phyloP scores from a whole-genome alignment of 2,888 invertebrate genomes.

The Lamellibrachia columna region DNA sequence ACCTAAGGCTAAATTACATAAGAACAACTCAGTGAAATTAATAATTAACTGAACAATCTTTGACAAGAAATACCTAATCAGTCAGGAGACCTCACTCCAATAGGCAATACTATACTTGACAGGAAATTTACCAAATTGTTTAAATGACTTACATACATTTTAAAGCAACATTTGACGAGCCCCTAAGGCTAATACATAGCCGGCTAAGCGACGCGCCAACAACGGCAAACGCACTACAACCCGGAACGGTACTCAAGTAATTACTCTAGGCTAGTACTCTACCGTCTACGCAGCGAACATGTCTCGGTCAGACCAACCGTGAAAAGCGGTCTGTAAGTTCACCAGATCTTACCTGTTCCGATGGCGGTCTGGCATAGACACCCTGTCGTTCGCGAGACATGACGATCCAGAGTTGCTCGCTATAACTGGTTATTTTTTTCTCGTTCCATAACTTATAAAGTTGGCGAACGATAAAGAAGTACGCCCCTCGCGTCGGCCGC shows the following conservation, averaged over 20 bases:
- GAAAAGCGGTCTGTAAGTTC: too few relatives aligned
- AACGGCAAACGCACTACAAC: background rate
- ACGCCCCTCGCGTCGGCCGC: background rate
- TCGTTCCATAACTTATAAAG: constrained; percentile 3
- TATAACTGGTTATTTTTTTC: background rate
- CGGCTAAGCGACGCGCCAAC: background rate
- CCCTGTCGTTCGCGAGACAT: constrained; percentile 6
- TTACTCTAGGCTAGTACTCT: background rate
- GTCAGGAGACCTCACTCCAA: too few relatives aligned
- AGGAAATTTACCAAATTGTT: too few relatives aligned
- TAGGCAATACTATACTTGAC: too few relatives aligned
- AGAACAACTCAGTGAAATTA: too few relatives aligned
- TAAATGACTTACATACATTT: too few relatives aligned
- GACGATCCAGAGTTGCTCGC: background rate
- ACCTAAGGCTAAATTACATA: too few relatives aligned
- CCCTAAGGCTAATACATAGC: background rate
- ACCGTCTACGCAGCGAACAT: background rate
- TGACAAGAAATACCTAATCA: too few relatives aligned
- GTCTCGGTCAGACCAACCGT: background rate
- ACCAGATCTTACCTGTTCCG: background rate
- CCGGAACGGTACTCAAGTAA: background rate
- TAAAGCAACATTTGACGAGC: too few relatives aligned
- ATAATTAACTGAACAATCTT: too few relatives aligned
- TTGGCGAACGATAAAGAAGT: background rate
- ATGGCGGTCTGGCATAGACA: background rate